Base-by-base conservation (phyloP, 1,140 invertebrate genomes). In the Trachelipus rathkii region DNA sequence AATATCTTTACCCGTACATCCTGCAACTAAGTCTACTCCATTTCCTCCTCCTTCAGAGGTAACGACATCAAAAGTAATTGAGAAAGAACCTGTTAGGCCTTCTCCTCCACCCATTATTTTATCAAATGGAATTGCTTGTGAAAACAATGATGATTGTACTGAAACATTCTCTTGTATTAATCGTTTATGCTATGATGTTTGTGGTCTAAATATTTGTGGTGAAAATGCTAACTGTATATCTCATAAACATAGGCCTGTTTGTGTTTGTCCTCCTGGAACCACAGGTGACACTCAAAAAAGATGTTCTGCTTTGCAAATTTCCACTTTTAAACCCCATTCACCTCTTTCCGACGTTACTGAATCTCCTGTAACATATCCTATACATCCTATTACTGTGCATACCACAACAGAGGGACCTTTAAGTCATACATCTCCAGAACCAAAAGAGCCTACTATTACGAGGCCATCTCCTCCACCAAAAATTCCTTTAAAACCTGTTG, bases 251-350 rank as follows among this genome's bases (percentile, higher is more conserved):
- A 86, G 88, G 82, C 88, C 93, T 1, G 85, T 92, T 33, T 96
- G 94, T 82, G 89, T 88, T 78, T 96, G 94, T 83, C 93, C 93
- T n/a, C 85, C 86, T 67, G 91, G 90, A 53, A 93, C 92, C 82
- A 86, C 88, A 8, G 94, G 94, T 19, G 89, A 84, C 76, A 82
- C 84, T 13, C 72, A 75, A 70, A 23, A 68, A 43, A 73, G 73
- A 23, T 81, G 79, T 67, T 76, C 45, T 50, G 74, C 79, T 7
- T 50, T 72, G n/a, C 44, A 82, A 85, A 86, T 73, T n/a, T 72
- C 44, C 33, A 77, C 60, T 44, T 33, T 15, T 21, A 46, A 60
- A 2, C 19, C 24, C 21, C 21, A 67, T 33, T 19, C 9, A 24
- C 73, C 73, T 11, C 19, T 75, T 24, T 44, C 73, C 24, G 73